A percentile compares a stretch with the other conserved stretches of the same genome.
Evolutionary conservation across 2,797 vertebrate species (phyloP).

Genomic region (Eremophila alpestris): DNA sequence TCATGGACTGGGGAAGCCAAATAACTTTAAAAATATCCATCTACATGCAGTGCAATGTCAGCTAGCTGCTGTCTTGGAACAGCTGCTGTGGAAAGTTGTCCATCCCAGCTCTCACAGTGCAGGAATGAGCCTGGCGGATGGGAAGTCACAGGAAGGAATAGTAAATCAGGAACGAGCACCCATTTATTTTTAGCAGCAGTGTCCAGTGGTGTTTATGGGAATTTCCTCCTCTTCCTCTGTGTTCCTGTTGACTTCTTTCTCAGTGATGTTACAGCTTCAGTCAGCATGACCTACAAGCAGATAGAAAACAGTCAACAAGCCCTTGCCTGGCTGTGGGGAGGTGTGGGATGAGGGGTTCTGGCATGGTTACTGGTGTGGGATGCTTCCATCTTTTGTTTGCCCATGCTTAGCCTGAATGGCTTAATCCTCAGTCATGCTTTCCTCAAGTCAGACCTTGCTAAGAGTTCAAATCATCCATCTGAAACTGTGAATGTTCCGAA

Average conservation of each 20-base stretch:
- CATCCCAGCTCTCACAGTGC: not conserved
- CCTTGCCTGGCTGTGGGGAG: not conserved
- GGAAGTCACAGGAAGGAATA: constrained; percentile 19
- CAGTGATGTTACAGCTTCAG: not conserved
- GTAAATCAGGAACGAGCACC: not conserved
- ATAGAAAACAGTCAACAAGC: not conserved
- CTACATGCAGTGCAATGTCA: not conserved
- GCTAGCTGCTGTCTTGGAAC: not conserved
- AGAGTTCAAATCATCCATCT: not conserved
- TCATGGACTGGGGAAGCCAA: not conserved
- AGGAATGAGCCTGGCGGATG: not conserved
- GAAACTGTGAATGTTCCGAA: not conserved
- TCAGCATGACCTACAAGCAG: not conserved
- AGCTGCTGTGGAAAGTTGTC: not conserved
- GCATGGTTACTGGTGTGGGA: not conserved
- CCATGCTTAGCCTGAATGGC: not conserved
- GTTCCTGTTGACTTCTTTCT: constrained; percentile 44
- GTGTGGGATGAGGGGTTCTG: not conserved
- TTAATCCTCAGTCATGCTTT: not conserved
- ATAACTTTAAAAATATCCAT: not conserved
- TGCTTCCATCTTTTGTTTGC: not conserved
- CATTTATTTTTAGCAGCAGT: constrained; percentile 50
- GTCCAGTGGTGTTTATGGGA: not conserved
- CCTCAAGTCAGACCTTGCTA: not conserved
- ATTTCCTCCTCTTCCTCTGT: not conserved